Base-by-base conservation (phyloP, 2,797 vertebrate genomes). In the Muraenolepis orangiensis region DNA sequence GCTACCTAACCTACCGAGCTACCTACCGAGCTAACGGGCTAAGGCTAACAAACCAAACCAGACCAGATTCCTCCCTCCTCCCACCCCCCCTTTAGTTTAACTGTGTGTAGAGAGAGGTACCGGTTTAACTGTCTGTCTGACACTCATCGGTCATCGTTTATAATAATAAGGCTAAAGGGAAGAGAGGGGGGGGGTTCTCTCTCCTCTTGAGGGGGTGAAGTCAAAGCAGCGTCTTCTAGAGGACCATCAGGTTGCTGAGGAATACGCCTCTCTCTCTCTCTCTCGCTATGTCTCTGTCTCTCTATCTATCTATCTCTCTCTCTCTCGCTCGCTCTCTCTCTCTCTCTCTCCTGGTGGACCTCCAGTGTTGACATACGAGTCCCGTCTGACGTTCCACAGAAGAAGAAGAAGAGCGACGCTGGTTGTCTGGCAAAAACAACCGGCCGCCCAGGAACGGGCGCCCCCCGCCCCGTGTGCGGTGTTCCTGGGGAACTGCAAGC, bases 321-420 rank as follows among this genome's bases (percentile, higher is more conserved):
- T 34, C 32, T 8, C 32, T 34, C 32, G 32, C 32, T n/a, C n/a
- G n/a, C n/a, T n/a, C n/a, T n/a, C n/a, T 34, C 3, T 34, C 32
- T 3, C 32, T 34, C 32, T 34, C 32, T 34, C 32, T 8, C 32
- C 8, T 8, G 32, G n/a, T n/a, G n/a, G n/a, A n/a, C n/a, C 32
- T 3, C 90, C 86, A 89, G 88, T 90, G 88, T 91, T 91, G 89
- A 90, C 91, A 91, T 88, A 89, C 81, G 84, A 90, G 85, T 85
- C 83, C 78, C 23, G 51, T 51, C 82, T 31, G 84, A 87, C 86
- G 85, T 85, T 90, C 85, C 87, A 86, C 78, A n/a, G n/a, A n/a
- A n/a, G 51, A 18, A 51, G 81, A 86, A 86, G 83, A 88, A 88
- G 89, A 90, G 88, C 85, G 85, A 81, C 85, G 83, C 86, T 84